A percentile compares a stretch with the other conserved stretches of the same genome.
phyloP scores from a whole-genome alignment of 1,140 invertebrate species.

The Ceratina calcarata region DNA sequence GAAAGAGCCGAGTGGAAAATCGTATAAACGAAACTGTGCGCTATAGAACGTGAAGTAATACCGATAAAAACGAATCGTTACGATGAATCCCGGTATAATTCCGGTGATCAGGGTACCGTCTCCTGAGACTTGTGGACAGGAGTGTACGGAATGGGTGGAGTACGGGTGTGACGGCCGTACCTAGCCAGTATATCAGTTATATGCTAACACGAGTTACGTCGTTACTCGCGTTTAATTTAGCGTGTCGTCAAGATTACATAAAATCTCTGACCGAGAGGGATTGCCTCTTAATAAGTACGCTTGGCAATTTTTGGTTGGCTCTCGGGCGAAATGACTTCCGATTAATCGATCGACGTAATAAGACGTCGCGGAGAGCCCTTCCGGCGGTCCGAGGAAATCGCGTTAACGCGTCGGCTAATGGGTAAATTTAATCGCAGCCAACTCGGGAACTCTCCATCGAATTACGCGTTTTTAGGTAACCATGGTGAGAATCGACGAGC shows the following conservation, averaged over 20 bases:
- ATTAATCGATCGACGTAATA: slow-evolving; percentile 61
- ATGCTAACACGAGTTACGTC: too few species aligned
- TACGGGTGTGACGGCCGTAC: slow-evolving; percentile 64
- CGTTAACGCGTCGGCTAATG: slow-evolving; percentile 60
- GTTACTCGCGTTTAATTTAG: background rate
- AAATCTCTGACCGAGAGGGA: background rate
- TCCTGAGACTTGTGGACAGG: too few species aligned
- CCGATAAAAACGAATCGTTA: too few species aligned
- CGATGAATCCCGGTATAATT: too few species aligned
- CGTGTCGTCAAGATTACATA: background rate
- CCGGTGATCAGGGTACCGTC: too few species aligned
- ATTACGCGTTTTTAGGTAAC: slow-evolving; percentile 27
- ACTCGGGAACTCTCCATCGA: slow-evolving; percentile 47
- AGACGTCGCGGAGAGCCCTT: slow-evolving; percentile 53
- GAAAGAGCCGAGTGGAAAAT: too few species aligned
- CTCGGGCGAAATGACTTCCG: slow-evolving; percentile 16
- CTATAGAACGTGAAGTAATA: too few species aligned
- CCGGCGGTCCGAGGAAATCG: slow-evolving; percentile 51
- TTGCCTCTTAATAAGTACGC: too few species aligned
- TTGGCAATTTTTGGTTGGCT: background rate
- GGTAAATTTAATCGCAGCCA: slow-evolving; percentile 62
- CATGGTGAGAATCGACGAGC: too few species aligned
- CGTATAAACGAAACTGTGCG: too few species aligned
- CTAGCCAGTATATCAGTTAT: background rate
- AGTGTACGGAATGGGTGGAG: slow-evolving; percentile 58